Evolutionary conservation across 2,888 invertebrate species (phyloP), one percentile per base, ranked within the genome.

Genomic region (Zootermopsis nevadensis): DNA sequence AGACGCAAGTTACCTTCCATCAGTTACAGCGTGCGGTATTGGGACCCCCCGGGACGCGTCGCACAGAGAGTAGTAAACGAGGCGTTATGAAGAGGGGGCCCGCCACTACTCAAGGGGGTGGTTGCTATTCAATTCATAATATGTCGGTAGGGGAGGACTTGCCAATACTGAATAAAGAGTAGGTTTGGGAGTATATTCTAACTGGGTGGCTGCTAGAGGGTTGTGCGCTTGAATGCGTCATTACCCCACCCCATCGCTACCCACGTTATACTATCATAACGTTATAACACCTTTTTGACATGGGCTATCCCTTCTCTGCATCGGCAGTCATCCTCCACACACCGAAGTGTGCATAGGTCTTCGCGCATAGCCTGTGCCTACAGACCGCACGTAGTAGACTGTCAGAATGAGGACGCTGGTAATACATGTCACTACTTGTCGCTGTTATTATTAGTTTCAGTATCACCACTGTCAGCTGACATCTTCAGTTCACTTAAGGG

Each of bases 261-360:
- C 27, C 81, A 74, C 81, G 81, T 81, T 81, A 82, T 55, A 38
- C 82, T 82, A 82, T 82, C 82, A 82, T 82, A 82, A 82, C 72
- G 82, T 53, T 55, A 82, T 82, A 74, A 55, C 60, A 76, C 74
- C 80, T 67, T 80, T 80, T 67, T 80, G 80, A 66, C 80, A 80
- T 38, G 66, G 67, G 67, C 60, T 66, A 60, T 66, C 80, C 80
- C 12, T 67, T 38, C 66, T 67, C 80, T 60, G n/a, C n/a, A 60
- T n/a, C 7, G 60, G n/a, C 60, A 60, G 60, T n/a, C 60, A 60
- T n/a, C 24, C 60, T 27, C 15, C 27, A 10, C 27, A 60, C 60
- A 7, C n/a, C 8, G 3, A 27, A 6, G 60, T 60, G 60, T 22
- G 27, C 48, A 48, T 27, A 76, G 76, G 42, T 76, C 31, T 6